A percentile compares a stretch with the other conserved stretches of the same genome.
phyloP scores from a whole-genome alignment of 1,140 invertebrate genomes.

The Drosophila kepulauana region DNA sequence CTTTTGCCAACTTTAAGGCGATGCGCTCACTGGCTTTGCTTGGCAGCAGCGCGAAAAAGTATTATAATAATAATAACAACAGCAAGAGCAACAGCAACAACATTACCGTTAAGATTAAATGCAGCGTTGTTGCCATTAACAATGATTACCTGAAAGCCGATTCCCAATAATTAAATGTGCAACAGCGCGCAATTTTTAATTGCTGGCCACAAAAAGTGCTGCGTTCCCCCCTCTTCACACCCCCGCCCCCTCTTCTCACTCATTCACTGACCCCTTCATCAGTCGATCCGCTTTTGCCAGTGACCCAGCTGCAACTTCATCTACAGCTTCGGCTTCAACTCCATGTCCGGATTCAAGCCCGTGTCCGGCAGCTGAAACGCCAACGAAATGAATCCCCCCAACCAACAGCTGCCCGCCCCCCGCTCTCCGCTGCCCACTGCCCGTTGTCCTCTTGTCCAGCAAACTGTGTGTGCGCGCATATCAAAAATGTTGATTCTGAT shows the following conservation, averaged over 20 bases:
- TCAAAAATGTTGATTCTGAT: conserved; percentile 79
- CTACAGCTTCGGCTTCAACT: conserved; percentile 6
- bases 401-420: no score
- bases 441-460: no score
- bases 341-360: conserved; percentile 27
- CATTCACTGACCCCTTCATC: neutral
- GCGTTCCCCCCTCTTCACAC: conserved; percentile 8
- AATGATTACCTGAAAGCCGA: conserved; percentile 83
- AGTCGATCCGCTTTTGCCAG: neutral
- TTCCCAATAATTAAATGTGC: conserved; percentile 83
- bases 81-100: conserved; percentile 2
- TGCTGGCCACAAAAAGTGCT: conserved; percentile 74
- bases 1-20: conserved; percentile 59
- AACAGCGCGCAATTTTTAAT: conserved; percentile 83
- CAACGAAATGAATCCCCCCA: neutral
- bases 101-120: conserved; percentile 74
- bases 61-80: conserved; percentile 1
- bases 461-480: conserved; percentile 55
- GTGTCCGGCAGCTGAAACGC: conserved; percentile 26
- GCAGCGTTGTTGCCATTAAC: conserved; percentile 81
- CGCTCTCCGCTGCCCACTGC: no score
- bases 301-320: conserved; percentile 14
- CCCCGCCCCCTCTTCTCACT: conserved; percentile 2
- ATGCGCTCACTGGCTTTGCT: conserved; percentile 2
- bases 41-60: conserved; percentile 10